Evolutionary conservation across 1,140 invertebrate genomes (phyloP), one percentile per base, ranked within the genome.

Genomic region (Drosophila micromelanica): DNA sequence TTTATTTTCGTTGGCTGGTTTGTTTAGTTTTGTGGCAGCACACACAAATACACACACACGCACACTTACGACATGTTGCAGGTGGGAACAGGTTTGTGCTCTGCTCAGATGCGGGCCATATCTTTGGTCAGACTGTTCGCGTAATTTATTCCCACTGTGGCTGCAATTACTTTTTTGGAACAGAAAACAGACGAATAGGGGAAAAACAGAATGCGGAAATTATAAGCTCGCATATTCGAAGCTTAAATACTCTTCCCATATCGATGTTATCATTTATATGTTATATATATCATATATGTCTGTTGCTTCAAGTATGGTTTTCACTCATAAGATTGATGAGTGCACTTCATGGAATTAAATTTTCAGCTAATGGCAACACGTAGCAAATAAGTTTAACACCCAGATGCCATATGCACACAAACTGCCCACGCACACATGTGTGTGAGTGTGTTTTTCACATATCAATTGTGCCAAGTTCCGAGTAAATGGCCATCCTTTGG

Each of bases 131-230:
- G 60, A 35, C 76, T 64, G 56, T 23, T 23, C 63, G 84, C 84
- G 76, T 87, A 84, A 87, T 87, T 87, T 87, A 87, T 86, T 79
- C 82, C 82, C 82, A 87, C 84, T 82, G 81, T 67, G 82, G 75
- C 68, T 72, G 82, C 80, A 87, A 84, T 87, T 87, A 82, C 84
- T 78, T 71, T 63, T 70, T 65, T 37, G 69, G 69, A 45, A 65
- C 61, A 52, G 30, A 64, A 46, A 30, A 65, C 30, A 51, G 35
- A 42, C 38, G 45, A 3, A 38, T 9, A 42, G 35, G 15, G 32
- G 7, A 5, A 17, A 12, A 46, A 11, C 6, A 27, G 13, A 54
- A 49, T 51, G 9, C 11, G n/a, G 38, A 11, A n/a, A n/a, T 9
- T 23, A 57, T 64, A 67, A 65, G 69, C 45, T 52, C 3, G 1